phyloP scores from a whole-genome alignment of 1,140 invertebrate species.

The Leucophenga varia region DNA sequence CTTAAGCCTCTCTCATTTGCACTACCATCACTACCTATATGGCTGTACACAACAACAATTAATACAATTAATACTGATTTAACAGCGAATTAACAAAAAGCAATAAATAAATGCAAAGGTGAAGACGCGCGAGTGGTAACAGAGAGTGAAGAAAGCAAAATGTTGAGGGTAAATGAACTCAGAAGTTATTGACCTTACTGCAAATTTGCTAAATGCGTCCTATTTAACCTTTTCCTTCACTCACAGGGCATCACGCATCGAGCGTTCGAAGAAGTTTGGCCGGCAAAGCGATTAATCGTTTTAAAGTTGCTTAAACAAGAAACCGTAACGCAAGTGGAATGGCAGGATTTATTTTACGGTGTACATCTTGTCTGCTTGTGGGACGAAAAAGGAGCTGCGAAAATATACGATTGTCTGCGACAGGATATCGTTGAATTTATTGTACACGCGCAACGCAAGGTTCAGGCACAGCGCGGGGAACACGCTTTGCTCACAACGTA shows the following conservation, averaged over 20 bases:
- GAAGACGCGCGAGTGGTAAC: slow-evolving; percentile 7
- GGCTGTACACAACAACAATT: no score
- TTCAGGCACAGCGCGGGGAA: slow-evolving; percentile 88
- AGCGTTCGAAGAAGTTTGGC: slow-evolving; percentile 93
- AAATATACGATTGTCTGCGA: slow-evolving; percentile 83
- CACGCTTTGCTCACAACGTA: slow-evolving; percentile 94
- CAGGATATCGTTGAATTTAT: slow-evolving; percentile 95
- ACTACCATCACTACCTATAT: no score
- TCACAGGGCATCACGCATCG: slow-evolving; percentile 46
- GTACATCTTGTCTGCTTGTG: slow-evolving; percentile 93
- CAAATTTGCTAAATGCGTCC: neutral
- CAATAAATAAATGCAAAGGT: slow-evolving; percentile 20
- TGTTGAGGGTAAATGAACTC: slow-evolving; percentile 32
- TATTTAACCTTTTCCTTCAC: slow-evolving; percentile 1
- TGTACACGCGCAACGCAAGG: slow-evolving; percentile 86
- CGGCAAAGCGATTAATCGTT: slow-evolving; percentile 88
- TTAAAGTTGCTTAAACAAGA: slow-evolving; percentile 87
- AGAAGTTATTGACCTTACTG: neutral
- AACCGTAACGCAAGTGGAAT: slow-evolving; percentile 88
- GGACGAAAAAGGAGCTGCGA: slow-evolving; percentile 92
- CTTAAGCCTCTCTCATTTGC: no score
- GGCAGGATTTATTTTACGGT: slow-evolving; percentile 96
- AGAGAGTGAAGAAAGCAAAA: slow-evolving; percentile 25
- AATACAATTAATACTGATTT: no score
- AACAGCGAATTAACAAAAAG: no score